Evolutionary conservation across 1,140 invertebrate species (phyloP).

Genomic region (Brachionus paranguensis): DNA sequence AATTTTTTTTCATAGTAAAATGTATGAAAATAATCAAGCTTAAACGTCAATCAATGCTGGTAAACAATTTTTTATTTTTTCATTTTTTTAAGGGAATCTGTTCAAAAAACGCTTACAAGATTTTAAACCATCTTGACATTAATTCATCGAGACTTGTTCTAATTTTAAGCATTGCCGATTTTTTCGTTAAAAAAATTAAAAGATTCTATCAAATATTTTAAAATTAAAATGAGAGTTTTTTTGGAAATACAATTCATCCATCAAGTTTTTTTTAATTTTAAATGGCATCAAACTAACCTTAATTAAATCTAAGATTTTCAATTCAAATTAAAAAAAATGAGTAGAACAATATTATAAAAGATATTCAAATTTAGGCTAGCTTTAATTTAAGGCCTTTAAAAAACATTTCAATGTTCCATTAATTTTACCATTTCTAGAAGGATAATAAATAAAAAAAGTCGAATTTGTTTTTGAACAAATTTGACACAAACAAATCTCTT

Average conservation of each 20-base stretch:
- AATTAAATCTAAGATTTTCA: not conserved
- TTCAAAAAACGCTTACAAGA: not conserved
- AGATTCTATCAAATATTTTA: not conserved
- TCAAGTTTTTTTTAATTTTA: not conserved
- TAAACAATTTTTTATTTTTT: not conserved
- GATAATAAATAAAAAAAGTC: too few relatives aligned
- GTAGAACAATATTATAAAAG: not conserved
- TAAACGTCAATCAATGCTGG: not conserved
- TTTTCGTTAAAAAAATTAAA: not conserved
- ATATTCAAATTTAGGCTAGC: too few relatives aligned
- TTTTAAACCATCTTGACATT: not conserved
- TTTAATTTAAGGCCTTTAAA: too few relatives aligned
- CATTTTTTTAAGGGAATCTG: not conserved
- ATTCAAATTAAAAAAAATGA: not conserved
- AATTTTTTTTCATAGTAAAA: not conserved
- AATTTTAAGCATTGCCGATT: not conserved
- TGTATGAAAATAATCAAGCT: not conserved
- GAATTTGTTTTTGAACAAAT: too few relatives aligned
- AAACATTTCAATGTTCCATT: too few relatives aligned
- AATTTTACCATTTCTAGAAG: too few relatives aligned
- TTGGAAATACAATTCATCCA: not conserved
- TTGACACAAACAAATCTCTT: too few relatives aligned
- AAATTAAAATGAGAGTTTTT: not conserved
- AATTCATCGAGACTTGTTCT: not conserved
- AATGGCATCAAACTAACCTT: not conserved